Evolutionary conservation across 92 coral and sea anemone species (phyloP).

Genomic region (Virgularia gustaviana): DNA sequence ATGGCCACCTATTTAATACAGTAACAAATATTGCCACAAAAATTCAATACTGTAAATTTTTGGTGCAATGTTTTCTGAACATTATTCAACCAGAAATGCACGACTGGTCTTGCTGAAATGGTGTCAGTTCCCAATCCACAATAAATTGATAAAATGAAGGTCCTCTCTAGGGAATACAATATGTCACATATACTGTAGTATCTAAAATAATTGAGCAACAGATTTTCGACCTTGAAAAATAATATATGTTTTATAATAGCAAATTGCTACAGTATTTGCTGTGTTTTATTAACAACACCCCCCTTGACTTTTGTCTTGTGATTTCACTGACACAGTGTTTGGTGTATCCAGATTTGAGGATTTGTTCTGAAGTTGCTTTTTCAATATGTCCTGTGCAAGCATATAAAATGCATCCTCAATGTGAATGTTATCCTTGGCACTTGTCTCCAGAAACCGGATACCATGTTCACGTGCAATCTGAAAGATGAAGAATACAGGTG

Average conservation of each 20-base stretch:
- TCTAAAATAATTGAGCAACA: too few species aligned
- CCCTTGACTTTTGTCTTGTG: conserved; percentile 13
- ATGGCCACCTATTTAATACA: too few species aligned
- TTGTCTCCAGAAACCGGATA: conserved; percentile 91
- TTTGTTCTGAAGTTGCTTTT: conserved; percentile 67
- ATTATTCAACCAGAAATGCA: too few species aligned
- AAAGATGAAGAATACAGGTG: conserved; percentile 1
- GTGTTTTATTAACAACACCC: conserved; percentile 32
- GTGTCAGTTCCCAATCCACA: too few species aligned
- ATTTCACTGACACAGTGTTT: conserved; percentile 21
- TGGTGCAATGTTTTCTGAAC: too few species aligned
- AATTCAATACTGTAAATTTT: too few species aligned
- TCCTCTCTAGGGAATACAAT: too few species aligned
- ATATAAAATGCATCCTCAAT: conserved; percentile 88
- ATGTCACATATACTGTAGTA: too few species aligned
- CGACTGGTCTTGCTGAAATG: too few species aligned
- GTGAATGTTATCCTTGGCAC: conserved; percentile 91
- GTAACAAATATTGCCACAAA: too few species aligned
- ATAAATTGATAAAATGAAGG: too few species aligned
- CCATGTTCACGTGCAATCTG: conserved; percentile 98
- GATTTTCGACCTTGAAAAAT: conserved; percentile 11
- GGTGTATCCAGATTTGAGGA: conserved; percentile 14
- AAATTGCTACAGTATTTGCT: neutral
- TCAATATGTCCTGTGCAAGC: conserved; percentile 94
- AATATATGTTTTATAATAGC: neutral